Base-by-base conservation (phyloP, 2,113 vertebrate species). In the Eretmodus cyanostictus region DNA sequence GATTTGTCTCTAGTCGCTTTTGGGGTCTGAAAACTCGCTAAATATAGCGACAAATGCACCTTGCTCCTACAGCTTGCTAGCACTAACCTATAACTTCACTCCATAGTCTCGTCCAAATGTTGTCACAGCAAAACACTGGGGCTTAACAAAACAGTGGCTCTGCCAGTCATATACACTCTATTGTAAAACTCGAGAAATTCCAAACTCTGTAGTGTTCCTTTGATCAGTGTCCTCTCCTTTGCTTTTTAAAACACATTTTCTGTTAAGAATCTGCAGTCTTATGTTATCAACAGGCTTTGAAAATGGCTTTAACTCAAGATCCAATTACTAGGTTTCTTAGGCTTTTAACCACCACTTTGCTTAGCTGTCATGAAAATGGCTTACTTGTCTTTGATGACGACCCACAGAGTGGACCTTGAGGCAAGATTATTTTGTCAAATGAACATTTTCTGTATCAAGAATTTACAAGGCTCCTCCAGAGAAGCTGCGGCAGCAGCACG, bases 371-470 rank as follows among this genome's bases (percentile, higher is more conserved):
- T 51, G 73, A 34, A 78, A 78, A 51, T 51, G 45, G 10, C 73
- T 78, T 51, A 51, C 45, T 78, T 78, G 73, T 51, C 73, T 78
- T 78, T 78, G 73, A 31, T 1, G 73, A 51, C 2, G 17, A 78
- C 73, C 73, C 45, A 51, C 45, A 78, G 73, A 31, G 73, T 51
- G 73, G 73, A 78, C 73, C 45, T 78, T 51, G 27, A 51, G 73
- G 73, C 73, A 13, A 51, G 73, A 78, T 51, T 78, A 51, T 78
- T 78, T 78, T 78, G 73, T 78, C 73, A 78, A 78, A 78, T n/a
- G 45, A 78, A 78, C 27, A 78, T 19, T 78, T 78, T 78, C 27
- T 34, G 4, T 78, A 78, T 78, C 7, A n/a, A 78, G 45, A 78
- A 51, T 78, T 51, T 78, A 51, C 73, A 34, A 51, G 73, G 16